Evolutionary conservation across 1,140 invertebrate genomes (phyloP).

Genomic region (Steinernema feltiae): DNA sequence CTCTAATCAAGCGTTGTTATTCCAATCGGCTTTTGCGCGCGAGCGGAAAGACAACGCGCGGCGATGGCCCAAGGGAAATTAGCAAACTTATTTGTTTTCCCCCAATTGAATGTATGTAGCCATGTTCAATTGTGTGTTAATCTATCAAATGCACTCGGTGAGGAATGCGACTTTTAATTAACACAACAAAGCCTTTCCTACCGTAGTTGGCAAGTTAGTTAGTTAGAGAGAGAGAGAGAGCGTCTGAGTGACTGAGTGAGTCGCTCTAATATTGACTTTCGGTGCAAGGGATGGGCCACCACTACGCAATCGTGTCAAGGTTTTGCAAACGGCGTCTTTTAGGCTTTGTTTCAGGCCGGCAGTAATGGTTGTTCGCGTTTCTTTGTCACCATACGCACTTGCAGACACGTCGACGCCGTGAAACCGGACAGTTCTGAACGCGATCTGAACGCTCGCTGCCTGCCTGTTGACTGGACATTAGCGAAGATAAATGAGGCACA

Average conservation of each 20-base stretch:
- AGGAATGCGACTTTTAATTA: slow-evolving; percentile 7
- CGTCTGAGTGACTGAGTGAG: background rate
- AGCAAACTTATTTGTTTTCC: slow-evolving; percentile 8
- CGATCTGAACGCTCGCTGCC: too few species aligned
- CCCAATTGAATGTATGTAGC: background rate
- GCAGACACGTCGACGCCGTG: too few species aligned
- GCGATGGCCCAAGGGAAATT: background rate
- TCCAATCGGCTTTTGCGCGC: too few species aligned
- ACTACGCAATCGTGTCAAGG: too few species aligned
- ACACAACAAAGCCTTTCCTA: background rate
- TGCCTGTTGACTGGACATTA: too few species aligned
- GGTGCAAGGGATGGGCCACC: background rate
- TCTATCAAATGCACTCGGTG: background rate
- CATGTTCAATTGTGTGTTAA: slow-evolving; percentile 14
- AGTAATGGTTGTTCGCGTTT: too few species aligned
- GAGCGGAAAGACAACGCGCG: too few species aligned
- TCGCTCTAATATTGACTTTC: background rate
- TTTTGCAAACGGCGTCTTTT: too few species aligned
- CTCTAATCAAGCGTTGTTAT: slow-evolving; percentile 3
- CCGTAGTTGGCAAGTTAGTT: background rate
- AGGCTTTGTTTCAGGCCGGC: too few species aligned
- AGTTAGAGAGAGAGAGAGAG: background rate
- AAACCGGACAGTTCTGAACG: too few species aligned
- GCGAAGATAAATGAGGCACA: too few species aligned
- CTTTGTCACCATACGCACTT: too few species aligned